Evolutionary conservation across 2,888 invertebrate genomes (phyloP), one percentile per base, ranked within the genome.

Genomic region (Epistrophe eligans): DNA sequence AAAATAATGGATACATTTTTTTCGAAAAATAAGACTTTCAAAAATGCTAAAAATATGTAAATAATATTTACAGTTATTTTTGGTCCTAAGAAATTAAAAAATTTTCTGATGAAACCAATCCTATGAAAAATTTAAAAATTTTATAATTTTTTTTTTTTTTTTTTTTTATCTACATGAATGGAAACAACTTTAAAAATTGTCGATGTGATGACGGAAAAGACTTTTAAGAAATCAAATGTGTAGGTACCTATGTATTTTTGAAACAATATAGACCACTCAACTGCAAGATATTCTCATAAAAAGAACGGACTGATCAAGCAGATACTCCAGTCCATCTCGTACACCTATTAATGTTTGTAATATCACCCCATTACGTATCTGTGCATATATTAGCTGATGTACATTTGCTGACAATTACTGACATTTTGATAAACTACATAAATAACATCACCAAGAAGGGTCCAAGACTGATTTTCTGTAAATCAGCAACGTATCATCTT

Each of bases 341-440:
- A 76, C 67, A 70, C 50, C 52, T 76, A 76, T 38, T 57, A 55
- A 55, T 24, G 45, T 71, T 70, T 71, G 81, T 76, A 40, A 70
- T 57, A 79, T 66, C 79, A 79, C 67, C 70, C 79, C 79, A 79
- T 79, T 74, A 74, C 71, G 57, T 71, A 64, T 43, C 71, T 50
- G 58, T 38, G 50, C 50, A 40, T 38, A 70, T 15, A 62, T 40
- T 24, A 62, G 11, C 40, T 55, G n/a, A 35, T 35, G 35, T 35
- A 9, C 6, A 35, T 32, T 28, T 15, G 52, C 52, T 62, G 77
- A 76, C 84, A 79, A 71, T 79, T 48, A 50, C 9, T 9, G 84
- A 80, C 84, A 19, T 76, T 77, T 77, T 77, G 80, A 84, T 80
- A 84, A 84, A 84, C 77, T 80, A 80, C 84, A 84, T 80, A 84